Percentiles rank a stretch among this genome's conserved stretches.
phyloP scores from a whole-genome alignment of 2,888 invertebrate species.

The Nudaria mundana region DNA sequence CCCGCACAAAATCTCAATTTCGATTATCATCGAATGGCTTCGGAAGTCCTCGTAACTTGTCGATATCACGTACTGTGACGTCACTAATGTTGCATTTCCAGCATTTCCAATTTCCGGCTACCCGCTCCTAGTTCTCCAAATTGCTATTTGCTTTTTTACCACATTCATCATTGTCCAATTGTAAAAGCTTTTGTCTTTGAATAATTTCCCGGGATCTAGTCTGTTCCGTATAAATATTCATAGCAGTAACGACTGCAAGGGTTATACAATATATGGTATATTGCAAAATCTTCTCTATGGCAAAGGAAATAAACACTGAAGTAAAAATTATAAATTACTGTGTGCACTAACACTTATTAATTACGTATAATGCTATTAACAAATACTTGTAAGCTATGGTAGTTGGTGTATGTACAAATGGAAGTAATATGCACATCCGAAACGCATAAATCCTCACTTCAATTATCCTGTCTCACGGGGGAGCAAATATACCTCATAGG shows the following conservation, averaged over 20 bases:
- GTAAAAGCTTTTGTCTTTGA: constrained; percentile 57
- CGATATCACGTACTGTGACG: constrained; percentile 50
- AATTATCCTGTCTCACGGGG: constrained; percentile 68
- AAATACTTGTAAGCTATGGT: constrained; percentile 15
- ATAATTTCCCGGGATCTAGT: constrained; percentile 38
- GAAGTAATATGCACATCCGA: constrained; percentile 59
- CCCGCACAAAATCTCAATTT: constrained; percentile 28
- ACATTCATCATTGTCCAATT: constrained; percentile 73
- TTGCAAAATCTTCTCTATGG: not conserved
- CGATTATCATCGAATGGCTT: constrained; percentile 26
- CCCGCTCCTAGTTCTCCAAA: constrained; percentile 37
- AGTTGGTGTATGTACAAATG: constrained; percentile 28
- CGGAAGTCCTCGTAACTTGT: constrained; percentile 59
- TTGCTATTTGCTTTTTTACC: constrained; percentile 60
- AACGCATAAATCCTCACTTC: constrained; percentile 73
- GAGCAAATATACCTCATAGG: constrained; percentile 63
- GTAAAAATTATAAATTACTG: too few relatives aligned
- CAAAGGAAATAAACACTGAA: not conserved
- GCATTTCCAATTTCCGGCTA: constrained; percentile 74
- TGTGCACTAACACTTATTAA: too few relatives aligned
- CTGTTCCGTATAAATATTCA: constrained; percentile 45
- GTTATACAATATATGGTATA: constrained; percentile 6
- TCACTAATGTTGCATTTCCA: constrained; percentile 69
- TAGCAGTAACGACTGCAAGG: constrained; percentile 38
- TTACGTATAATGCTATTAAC: not conserved